Evolutionary conservation across 2,113 vertebrate species (phyloP).

Genomic region (Centropus unirufus): DNA sequence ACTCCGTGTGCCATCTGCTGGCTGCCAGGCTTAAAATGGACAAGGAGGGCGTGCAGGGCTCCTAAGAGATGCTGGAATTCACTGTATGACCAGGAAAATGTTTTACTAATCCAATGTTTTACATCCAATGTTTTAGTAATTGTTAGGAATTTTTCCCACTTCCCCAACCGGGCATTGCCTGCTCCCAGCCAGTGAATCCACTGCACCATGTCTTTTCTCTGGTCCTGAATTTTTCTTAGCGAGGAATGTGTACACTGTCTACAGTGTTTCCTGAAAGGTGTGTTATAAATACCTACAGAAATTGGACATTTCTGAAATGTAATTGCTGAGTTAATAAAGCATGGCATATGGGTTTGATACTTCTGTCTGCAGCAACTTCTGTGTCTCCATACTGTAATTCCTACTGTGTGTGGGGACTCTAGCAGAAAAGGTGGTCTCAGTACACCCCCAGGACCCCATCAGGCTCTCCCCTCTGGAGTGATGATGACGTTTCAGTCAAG

Average conservation of each 20-base stretch:
- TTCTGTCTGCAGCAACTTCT: neutral
- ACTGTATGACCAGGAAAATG: neutral
- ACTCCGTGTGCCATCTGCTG: neutral
- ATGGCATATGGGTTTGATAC: neutral
- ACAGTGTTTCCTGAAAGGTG: neutral
- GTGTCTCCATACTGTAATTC: neutral
- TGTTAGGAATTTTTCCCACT: neutral
- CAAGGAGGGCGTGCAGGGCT: rapidly evolving
- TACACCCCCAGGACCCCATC: too few relatives aligned
- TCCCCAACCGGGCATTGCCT: neutral
- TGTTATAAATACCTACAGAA: neutral
- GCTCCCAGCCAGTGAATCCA: neutral
- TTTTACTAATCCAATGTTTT: too few relatives aligned
- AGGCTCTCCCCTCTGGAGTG: neutral
- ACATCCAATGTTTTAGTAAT: neutral
- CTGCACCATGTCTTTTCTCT: neutral
- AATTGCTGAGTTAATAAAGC: neutral
- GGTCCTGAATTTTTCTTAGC: neutral
- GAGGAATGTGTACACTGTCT: rapidly evolving
- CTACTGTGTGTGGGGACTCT: neutral
- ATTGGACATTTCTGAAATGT: neutral
- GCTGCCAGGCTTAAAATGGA: neutral
- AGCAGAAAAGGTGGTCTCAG: neutral
- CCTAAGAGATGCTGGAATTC: neutral
- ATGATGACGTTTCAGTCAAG: neutral